phyloP scores from a whole-genome alignment of 2,113 vertebrate genomes.

The Gobius niger region DNA sequence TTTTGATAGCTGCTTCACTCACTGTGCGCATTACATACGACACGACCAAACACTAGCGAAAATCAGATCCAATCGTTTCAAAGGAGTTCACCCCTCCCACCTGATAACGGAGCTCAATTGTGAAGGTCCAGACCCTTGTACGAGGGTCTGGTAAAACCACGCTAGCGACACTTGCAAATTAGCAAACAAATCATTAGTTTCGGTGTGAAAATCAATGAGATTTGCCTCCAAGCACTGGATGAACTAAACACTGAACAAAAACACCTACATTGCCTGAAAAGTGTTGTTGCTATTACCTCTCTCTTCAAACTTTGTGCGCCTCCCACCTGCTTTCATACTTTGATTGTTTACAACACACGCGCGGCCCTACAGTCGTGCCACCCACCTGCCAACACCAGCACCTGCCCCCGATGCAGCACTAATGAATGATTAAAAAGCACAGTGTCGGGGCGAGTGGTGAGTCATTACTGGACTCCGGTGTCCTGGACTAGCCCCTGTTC shows the following conservation, averaged over 20 bases:
- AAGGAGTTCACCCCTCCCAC: no score
- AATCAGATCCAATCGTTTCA: no score
- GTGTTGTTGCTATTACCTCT: not conserved
- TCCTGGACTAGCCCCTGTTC: constrained; percentile 40
- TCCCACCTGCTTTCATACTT: constrained; percentile 18
- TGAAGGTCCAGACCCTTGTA: no score
- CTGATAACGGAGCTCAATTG: no score
- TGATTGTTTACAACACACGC: constrained; percentile 7
- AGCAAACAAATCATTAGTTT: no score
- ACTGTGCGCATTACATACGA: no score
- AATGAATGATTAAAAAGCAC: constrained; percentile 63
- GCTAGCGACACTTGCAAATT: no score
- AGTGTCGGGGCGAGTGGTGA: constrained; percentile 49
- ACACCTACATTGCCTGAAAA: not conserved
- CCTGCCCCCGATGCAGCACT: constrained; percentile 21
- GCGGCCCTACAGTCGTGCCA: constrained; percentile 25
- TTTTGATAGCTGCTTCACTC: no score
- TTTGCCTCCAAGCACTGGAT: not conserved
- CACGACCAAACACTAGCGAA: no score
- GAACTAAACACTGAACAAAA: not conserved
- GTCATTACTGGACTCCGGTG: constrained; percentile 53
- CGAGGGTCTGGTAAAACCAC: no score
- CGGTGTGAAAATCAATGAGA: no score
- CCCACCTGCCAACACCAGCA: constrained; percentile 30
- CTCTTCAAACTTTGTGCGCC: not conserved